phyloP scores from a whole-genome alignment of 1,140 invertebrate genomes.

The Nephotettix cincticeps region DNA sequence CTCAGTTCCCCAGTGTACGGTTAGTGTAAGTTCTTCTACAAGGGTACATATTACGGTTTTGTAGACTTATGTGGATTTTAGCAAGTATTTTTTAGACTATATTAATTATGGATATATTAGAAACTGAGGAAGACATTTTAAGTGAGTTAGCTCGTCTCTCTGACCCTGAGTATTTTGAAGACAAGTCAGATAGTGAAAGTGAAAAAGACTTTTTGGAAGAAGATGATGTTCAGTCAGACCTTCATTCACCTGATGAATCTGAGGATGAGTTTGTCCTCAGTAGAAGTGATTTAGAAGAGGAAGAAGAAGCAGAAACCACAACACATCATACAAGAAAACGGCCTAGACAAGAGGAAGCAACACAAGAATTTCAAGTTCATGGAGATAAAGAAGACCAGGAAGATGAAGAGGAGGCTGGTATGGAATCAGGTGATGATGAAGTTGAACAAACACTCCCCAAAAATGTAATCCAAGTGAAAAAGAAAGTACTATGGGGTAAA shows the following conservation, averaged over 20 bases:
- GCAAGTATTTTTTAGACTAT: constrained; percentile 8
- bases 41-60: constrained; percentile 9
- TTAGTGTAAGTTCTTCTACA: too few relatives aligned
- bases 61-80: not conserved
- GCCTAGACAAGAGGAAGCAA: not conserved
- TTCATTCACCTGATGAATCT: constrained; percentile 8
- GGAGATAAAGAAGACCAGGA: not conserved
- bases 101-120: constrained; percentile 16
- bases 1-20: too few relatives aligned
- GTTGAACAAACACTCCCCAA: constrained; percentile 17
- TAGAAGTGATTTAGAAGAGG: constrained; percentile 13
- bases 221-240: constrained; percentile 11
- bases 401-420: too few relatives aligned
- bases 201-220: constrained; percentile 11
- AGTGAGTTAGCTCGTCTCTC: not conserved
- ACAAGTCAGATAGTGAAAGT: constrained; percentile 14
- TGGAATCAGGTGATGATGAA: constrained; percentile 12
- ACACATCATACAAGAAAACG: constrained; percentile 9
- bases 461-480: constrained; percentile 18
- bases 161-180: not conserved
- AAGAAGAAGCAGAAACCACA: not conserved
- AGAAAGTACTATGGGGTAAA: constrained; percentile 10
- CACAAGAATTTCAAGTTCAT: constrained; percentile 3
- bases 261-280: constrained; percentile 16
- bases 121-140: constrained; percentile 18